Evolutionary conservation across 1,140 invertebrate genomes (phyloP).

Genomic region (Ceratina japonica): DNA sequence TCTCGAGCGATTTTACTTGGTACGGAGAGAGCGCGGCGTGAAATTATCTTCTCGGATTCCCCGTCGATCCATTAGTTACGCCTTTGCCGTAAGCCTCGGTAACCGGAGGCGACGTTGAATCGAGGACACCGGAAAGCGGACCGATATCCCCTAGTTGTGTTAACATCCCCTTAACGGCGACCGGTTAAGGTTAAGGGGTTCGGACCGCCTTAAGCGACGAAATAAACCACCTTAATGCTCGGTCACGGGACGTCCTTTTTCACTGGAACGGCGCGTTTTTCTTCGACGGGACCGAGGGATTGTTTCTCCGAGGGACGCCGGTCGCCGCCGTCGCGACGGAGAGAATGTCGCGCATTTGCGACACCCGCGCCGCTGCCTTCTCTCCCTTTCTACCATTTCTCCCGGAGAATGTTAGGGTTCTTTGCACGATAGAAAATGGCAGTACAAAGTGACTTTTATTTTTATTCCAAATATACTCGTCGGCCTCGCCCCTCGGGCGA

Average conservation of each 20-base stretch:
- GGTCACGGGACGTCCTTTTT: conserved; percentile 32
- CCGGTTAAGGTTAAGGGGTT: conserved; percentile 43
- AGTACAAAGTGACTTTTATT: conserved; percentile 37
- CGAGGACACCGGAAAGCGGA: neutral
- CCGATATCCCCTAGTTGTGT: conserved; percentile 34
- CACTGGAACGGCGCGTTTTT: conserved; percentile 27
- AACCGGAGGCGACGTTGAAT: conserved; percentile 11
- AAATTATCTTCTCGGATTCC: too few species aligned
- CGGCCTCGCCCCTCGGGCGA: too few species aligned
- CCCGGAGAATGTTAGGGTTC: neutral
- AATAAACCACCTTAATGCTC: conserved; percentile 57
- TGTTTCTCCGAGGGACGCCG: neutral
- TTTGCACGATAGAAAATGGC: neutral
- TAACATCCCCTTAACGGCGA: conserved; percentile 65
- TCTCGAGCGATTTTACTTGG: too few species aligned
- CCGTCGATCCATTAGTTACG: too few species aligned
- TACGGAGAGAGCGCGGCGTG: too few species aligned
- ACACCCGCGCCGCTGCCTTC: neutral
- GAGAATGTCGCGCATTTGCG: conserved; percentile 29
- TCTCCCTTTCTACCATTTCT: neutral
- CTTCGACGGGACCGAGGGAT: conserved; percentile 9
- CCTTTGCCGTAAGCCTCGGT: conserved; percentile 16
- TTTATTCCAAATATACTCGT: conserved; percentile 19
- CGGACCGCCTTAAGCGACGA: conserved; percentile 48
- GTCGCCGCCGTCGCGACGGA: neutral